These are phyloP conservation scores for Abrostola tripartita DNA, from an alignment of 2,888 invertebrate species.

Conservation along the genomic window DNA sequence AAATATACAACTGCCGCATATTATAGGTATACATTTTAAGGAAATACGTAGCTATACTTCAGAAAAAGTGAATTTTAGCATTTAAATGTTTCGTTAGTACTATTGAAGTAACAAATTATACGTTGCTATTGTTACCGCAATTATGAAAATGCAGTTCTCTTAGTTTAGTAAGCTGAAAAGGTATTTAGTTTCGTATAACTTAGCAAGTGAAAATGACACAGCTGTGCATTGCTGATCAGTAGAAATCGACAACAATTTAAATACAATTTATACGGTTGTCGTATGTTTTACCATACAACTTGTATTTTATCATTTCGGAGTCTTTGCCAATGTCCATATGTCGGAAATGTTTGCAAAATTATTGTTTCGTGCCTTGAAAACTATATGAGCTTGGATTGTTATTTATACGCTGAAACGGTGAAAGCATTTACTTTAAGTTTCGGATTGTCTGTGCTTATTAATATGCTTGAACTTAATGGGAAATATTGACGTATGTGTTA, in stretches of 20 bases:
- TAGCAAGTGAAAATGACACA: conserved; percentile 78
- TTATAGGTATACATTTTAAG: no score
- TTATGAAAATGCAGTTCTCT: conserved; percentile 48
- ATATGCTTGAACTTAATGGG: background rate
- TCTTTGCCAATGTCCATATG: conserved; percentile 50
- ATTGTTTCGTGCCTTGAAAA: conserved; percentile 33
- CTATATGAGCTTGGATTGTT: conserved; percentile 1
- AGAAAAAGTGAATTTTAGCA: no score
- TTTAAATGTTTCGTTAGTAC: background rate
- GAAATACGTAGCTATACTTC: no score
- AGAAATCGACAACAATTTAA: conserved; percentile 81
- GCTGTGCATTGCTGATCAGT: conserved; percentile 79
- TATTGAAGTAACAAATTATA: conserved; percentile 23
- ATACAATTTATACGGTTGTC: conserved; percentile 75
- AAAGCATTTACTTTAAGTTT: background rate
- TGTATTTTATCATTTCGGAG: conserved; percentile 64
- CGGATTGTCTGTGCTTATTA: background rate
- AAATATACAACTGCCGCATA: no score
- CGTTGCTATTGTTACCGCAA: conserved; percentile 46
- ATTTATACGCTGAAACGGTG: background rate
- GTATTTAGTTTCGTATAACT: conserved; percentile 60
- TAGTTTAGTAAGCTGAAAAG: conserved; percentile 44
- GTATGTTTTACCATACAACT: conserved; percentile 63
- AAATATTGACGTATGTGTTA: background rate
- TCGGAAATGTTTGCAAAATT: conserved; percentile 51